phyloP scores from a whole-genome alignment of 1,140 invertebrate genomes.

The Bathynomus jamesi region DNA sequence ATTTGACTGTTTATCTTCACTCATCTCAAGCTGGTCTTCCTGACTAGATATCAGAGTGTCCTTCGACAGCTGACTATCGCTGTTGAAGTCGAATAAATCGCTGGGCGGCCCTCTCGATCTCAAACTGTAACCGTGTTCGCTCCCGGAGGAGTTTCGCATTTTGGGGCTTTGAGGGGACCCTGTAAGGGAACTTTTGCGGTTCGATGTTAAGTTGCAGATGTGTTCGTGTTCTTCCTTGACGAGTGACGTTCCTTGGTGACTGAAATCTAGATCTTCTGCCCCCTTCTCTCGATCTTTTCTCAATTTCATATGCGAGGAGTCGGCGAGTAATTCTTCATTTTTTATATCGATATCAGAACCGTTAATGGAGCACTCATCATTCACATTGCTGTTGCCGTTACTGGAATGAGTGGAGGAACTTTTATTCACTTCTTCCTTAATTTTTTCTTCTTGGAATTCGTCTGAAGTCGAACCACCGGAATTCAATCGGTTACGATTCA shows the following conservation, averaged over 20 bases:
- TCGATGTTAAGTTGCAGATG: neutral
- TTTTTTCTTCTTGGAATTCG: neutral
- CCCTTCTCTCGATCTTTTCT: neutral
- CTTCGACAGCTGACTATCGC: neutral
- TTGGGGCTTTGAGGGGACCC: conserved; percentile 2
- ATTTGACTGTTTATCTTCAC: conserved; percentile 11
- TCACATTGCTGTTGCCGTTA: too few relatives aligned
- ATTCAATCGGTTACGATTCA: neutral
- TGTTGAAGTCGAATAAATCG: conserved; percentile 3
- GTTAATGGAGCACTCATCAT: neutral
- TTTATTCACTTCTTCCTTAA: neutral
- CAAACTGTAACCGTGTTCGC: conserved; percentile 34
- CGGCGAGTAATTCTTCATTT: too few relatives aligned
- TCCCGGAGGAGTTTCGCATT: conserved; percentile 14
- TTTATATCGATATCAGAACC: neutral
- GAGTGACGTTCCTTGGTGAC: neutral
- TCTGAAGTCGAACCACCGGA: neutral
- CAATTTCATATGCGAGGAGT: neutral
- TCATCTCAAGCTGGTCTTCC: conserved; percentile 6
- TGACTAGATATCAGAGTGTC: neutral
- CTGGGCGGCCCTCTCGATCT: conserved; percentile 32
- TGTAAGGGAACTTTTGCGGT: neutral
- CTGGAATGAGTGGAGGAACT: too few relatives aligned
- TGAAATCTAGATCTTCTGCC: neutral
- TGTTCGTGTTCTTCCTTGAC: neutral